These are phyloP conservation scores for Andrena bucephala DNA, from an alignment of 2,888 invertebrate species.

Conservation along the genomic window DNA sequence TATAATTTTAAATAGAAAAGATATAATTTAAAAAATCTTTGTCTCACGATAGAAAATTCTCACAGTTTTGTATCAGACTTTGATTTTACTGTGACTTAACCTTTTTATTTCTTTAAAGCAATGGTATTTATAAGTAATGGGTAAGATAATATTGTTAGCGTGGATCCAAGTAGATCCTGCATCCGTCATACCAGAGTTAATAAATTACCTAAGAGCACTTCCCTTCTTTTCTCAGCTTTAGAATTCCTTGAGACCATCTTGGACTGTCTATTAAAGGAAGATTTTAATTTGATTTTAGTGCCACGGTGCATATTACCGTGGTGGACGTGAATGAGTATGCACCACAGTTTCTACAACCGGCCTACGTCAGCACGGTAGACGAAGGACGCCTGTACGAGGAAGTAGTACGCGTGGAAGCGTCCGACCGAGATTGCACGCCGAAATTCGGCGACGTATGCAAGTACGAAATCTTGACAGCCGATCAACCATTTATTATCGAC, in stretches of 20 bases:
- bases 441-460: conserved; percentile 98
- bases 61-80: no score
- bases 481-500: conserved; percentile 96
- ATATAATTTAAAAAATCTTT: no score
- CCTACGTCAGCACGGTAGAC: conserved; percentile 95
- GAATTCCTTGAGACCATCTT: no score
- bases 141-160: no score
- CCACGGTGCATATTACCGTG: conserved; percentile 97
- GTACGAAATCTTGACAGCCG: conserved; percentile 97
- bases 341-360: conserved; percentile 95
- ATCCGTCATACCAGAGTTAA: no score
- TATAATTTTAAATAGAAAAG: no score
- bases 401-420: conserved; percentile 95
- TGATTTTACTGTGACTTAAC: no score
- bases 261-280: neutral
- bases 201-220: no score
- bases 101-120: no score
- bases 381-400: conserved; percentile 96
- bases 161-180: no score
- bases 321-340: conserved; percentile 98
- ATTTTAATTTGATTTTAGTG: conserved; percentile 86
- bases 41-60: no score
- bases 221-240: neutral
- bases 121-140: no score
- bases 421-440: conserved; percentile 97